These are phyloP conservation scores for Platyrinchus mystaceus DNA, from an alignment of 2,797 vertebrate genomes.

Conservation along the genomic window DNA sequence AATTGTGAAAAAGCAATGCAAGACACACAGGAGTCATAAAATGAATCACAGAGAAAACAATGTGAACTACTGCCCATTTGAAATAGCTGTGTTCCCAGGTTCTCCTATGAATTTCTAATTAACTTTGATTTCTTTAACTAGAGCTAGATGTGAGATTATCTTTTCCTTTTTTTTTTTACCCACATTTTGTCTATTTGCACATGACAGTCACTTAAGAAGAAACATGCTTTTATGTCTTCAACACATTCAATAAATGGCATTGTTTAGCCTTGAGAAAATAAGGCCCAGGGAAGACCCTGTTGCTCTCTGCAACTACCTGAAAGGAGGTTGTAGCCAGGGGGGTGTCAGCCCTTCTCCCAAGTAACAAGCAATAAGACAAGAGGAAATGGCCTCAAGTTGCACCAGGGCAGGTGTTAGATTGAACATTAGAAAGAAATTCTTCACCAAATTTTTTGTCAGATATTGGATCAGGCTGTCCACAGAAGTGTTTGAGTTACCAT, in stretches of 20 bases:
- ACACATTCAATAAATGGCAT: background rate
- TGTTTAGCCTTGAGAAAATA: background rate
- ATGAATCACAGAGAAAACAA: background rate
- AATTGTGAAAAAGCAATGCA: background rate
- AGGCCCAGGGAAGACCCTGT: background rate
- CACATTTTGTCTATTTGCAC: background rate
- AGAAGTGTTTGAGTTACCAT: background rate
- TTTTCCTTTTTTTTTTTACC: background rate
- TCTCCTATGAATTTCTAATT: background rate
- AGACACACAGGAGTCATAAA: background rate
- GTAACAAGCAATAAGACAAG: background rate
- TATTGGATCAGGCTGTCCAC: background rate
- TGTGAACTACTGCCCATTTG: background rate
- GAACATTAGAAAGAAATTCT: background rate
- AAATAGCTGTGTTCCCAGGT: background rate
- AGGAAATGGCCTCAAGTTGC: background rate
- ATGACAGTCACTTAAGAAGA: background rate
- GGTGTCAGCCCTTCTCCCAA: background rate
- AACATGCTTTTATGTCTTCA: background rate
- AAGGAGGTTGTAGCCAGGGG: background rate
- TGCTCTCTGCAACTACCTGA: background rate
- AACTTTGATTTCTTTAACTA: background rate
- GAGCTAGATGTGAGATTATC: background rate
- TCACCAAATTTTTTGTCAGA: background rate
- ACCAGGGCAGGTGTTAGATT: fast-evolving